A percentile compares a stretch with the other conserved stretches of the same genome.
These are phyloP conservation scores for Microcebus tavaratra DNA, from an alignment of 2,113 vertebrate genomes.

Conservation along the genomic window DNA sequence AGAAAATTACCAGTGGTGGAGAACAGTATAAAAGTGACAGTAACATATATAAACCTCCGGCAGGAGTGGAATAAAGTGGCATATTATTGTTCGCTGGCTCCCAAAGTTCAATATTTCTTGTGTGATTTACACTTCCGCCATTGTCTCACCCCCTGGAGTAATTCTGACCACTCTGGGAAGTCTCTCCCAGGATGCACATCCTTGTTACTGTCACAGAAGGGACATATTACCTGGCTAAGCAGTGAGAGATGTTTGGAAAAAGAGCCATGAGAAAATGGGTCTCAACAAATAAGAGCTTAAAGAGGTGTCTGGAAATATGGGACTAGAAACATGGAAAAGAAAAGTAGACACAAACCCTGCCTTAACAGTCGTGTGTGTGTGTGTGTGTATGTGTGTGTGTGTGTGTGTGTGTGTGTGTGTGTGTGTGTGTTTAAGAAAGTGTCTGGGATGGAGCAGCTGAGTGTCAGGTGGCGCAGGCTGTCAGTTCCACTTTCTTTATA, in stretches of 20 bases:
- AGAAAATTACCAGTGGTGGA: slow-evolving; percentile 88
- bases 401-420: background rate
- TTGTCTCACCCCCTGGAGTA: slow-evolving; percentile 66
- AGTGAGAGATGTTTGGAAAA: slow-evolving; percentile 49
- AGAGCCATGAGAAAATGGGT: background rate
- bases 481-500: background rate
- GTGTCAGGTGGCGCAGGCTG: background rate
- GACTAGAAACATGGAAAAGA: background rate
- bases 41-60: slow-evolving; percentile 88
- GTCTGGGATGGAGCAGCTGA: background rate
- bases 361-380: background rate
- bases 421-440: background rate
- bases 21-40: slow-evolving; percentile 89
- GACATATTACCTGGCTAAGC: slow-evolving; percentile 69
- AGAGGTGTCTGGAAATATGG: background rate
- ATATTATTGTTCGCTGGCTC: slow-evolving; percentile 85
- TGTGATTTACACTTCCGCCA: slow-evolving; percentile 84
- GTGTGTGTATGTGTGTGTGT: background rate
- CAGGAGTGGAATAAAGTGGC: slow-evolving; percentile 83
- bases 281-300: slow-evolving; percentile 46
- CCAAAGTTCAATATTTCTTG: slow-evolving; percentile 85
- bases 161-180: slow-evolving; percentile 71
- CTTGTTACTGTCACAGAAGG: slow-evolving; percentile 67
- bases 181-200: slow-evolving; percentile 62
- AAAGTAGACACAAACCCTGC: background rate